These are phyloP conservation scores for Alentia gelatinosa DNA, from an alignment of 2,888 invertebrate species.

Conservation along the genomic window DNA sequence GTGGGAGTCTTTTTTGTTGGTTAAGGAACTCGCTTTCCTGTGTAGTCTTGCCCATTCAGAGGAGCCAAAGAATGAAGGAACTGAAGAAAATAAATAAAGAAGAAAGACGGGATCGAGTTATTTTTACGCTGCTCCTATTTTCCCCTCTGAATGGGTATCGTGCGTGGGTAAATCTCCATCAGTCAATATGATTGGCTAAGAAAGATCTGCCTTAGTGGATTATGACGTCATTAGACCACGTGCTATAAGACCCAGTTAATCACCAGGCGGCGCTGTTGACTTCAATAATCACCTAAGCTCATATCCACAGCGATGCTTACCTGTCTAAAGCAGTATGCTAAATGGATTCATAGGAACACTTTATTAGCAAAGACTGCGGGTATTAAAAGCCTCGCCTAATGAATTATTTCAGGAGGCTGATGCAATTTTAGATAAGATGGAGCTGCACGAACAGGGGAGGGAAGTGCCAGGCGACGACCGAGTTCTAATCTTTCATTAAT, in stretches of 20 bases:
- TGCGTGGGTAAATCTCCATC: background rate
- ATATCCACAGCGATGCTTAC: background rate
- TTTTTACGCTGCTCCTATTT: too few species aligned
- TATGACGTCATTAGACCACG: background rate
- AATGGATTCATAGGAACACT: slow-evolving; percentile 9
- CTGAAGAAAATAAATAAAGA: too few species aligned
- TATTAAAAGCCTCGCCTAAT: slow-evolving; percentile 17
- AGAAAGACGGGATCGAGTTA: too few species aligned
- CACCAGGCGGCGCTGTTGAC: background rate
- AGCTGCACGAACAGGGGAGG: background rate
- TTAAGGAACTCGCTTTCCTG: too few species aligned
- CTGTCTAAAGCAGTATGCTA: background rate
- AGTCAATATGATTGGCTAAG: background rate
- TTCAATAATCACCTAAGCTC: background rate
- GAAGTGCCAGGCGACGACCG: background rate
- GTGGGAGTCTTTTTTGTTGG: too few species aligned
- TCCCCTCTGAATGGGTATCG: too few species aligned
- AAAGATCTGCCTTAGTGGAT: background rate
- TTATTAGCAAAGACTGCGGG: slow-evolving; percentile 10
- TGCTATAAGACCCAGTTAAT: too few species aligned
- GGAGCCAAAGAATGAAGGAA: too few species aligned
- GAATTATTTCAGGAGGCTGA: slow-evolving; percentile 21
- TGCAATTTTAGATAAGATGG: slow-evolving; percentile 45
- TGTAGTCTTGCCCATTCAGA: too few species aligned
- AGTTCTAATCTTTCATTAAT: slow-evolving; percentile 37